Conservation (phyloP, 2,797 vertebrate species). For the Pipistrellus nathusii region DNA sequence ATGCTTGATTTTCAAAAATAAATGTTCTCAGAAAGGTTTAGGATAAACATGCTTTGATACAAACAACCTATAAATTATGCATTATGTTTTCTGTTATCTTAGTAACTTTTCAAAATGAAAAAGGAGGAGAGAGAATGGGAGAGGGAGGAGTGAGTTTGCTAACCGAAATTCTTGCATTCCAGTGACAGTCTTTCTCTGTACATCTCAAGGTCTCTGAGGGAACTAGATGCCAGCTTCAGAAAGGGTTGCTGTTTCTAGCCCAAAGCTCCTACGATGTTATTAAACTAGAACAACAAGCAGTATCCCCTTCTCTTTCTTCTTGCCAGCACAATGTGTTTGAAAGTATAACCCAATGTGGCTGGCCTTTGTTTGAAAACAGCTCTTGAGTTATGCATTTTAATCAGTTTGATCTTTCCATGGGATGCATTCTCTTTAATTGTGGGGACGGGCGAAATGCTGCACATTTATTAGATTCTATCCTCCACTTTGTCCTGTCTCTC, state of each 20-base stretch:
- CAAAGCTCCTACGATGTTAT: background rate
- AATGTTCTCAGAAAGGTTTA: background rate
- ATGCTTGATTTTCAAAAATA: slow-evolving; percentile 21
- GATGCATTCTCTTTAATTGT: background rate
- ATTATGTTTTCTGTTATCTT: background rate
- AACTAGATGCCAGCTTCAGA: background rate
- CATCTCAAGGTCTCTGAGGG: background rate
- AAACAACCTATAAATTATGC: background rate
- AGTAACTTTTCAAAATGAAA: background rate
- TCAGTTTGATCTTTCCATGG: background rate
- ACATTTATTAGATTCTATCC: background rate
- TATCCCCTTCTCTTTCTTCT: slow-evolving; percentile 31
- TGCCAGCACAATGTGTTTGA: background rate
- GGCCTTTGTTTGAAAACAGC: slow-evolving; percentile 33
- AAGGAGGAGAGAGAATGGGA: background rate
- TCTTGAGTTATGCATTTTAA: background rate
- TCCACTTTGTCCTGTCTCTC: background rate
- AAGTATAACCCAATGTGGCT: background rate
- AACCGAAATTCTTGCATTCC: background rate
- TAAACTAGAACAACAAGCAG: background rate
- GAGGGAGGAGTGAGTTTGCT: background rate
- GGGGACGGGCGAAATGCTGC: background rate
- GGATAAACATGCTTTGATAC: background rate
- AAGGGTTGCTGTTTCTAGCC: background rate
- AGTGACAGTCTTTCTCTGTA: background rate